phyloP scores from a whole-genome alignment of 2,113 vertebrate genomes.

The Trematocara nigrifrons region DNA sequence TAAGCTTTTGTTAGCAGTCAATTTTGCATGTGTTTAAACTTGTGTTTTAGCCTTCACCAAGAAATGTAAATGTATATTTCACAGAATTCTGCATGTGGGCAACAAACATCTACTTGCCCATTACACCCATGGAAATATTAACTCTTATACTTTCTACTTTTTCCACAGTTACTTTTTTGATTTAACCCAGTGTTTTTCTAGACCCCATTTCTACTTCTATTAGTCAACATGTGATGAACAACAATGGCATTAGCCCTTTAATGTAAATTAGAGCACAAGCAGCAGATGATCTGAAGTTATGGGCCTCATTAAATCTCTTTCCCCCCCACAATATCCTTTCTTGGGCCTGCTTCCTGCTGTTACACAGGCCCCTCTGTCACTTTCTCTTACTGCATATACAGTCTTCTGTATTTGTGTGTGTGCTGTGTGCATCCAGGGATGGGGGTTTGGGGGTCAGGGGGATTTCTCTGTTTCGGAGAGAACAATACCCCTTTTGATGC shows the following conservation, averaged over 20 bases:
- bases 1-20: constrained; percentile 45
- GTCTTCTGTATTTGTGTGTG: constrained; percentile 38
- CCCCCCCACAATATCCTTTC: constrained; percentile 2
- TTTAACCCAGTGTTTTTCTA: background rate
- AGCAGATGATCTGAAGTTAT: constrained; percentile 19
- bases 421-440: constrained; percentile 9
- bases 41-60: background rate
- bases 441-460: constrained; percentile 20
- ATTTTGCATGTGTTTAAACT: constrained; percentile 12
- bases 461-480: constrained; percentile 54
- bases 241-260: background rate
- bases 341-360: constrained; percentile 50
- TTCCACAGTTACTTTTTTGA: background rate
- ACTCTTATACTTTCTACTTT: background rate
- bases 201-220: too few species aligned
- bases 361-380: constrained; percentile 59
- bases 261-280: background rate
- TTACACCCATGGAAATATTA: background rate
- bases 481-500: constrained; percentile 70
- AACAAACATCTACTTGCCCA: background rate
- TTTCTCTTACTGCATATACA: constrained; percentile 47
- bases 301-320: constrained; percentile 10
- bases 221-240: background rate
- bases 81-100: background rate
- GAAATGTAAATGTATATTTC: constrained; percentile 12